Base-by-base conservation (phyloP, 2,888 invertebrate species). In the Panzeria rudis region DNA sequence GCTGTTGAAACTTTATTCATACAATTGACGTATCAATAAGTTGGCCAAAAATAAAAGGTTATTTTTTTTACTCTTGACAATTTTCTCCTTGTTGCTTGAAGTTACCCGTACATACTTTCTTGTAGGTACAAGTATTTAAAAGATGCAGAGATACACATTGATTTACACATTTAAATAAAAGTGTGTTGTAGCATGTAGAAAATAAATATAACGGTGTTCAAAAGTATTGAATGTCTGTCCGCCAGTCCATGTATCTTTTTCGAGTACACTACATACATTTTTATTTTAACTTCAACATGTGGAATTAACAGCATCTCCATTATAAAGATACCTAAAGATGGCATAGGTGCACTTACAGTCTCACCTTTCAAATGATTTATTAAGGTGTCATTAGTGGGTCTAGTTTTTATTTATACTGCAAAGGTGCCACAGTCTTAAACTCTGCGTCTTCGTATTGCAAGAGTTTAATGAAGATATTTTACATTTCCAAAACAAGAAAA, bases 291-390 rank as follows among this genome's bases (percentile, higher is more conserved):
- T 50, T 77, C 29, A 50, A 76, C 62, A 56, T 75, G 72, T 75
- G 79, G 68, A 79, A 25, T 75, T 75, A 75, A 75, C 75, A 85
- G 50, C 64, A 64, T 71, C 64, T 64, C 52, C 23, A 71, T 76
- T 56, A 75, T 64, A 29, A 32, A 81, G 73, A 75, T 64, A 62
- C 29, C 68, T 41, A 69, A 73, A 81, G 66, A 72, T 73, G 81
- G 81, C 77, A 78, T 71, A 64, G 81, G 41, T 81, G 73, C 81
- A 81, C 73, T 81, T 69, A 78, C 73, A 88, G 90, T 91, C 91
- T 90, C 91, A 91, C 91, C 91, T 91, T 90, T 91, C 90, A 88
- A 90, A 91, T 91, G 91, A 91, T 91, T 91, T 91, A 91, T 91
- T 91, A 88, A 89, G 88, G 89, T 91, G 91, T 91, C 90, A 91